phyloP scores from a whole-genome alignment of 2,888 invertebrate genomes.

The Acanthosepion esculentum region DNA sequence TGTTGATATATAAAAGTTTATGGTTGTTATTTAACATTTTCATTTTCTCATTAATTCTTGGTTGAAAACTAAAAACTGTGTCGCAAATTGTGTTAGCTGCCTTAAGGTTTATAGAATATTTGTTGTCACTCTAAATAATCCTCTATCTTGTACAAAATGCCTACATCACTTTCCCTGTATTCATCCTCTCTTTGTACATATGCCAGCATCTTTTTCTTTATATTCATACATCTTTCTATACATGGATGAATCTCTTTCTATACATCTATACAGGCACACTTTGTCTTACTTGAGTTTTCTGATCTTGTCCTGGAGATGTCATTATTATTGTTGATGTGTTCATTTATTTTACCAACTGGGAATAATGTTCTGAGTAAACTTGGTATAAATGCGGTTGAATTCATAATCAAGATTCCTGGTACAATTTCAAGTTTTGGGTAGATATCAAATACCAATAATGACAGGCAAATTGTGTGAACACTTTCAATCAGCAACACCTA shows the following conservation, averaged over 20 bases:
- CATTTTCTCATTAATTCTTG: no score
- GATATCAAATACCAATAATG: conserved; percentile 68
- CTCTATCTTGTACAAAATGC: no score
- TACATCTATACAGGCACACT: not conserved
- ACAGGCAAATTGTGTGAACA: conserved; percentile 66
- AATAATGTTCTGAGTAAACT: conserved; percentile 63
- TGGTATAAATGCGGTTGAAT: conserved; percentile 65
- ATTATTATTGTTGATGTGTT: not conserved
- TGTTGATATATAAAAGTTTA: no score
- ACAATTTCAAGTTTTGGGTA: conserved; percentile 67
- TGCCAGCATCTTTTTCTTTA: no score
- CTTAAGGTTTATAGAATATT: no score
- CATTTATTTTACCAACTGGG: not conserved
- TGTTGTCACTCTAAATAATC: no score
- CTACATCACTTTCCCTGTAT: not conserved
- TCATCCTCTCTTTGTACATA: no score
- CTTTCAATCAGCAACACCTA: conserved; percentile 61
- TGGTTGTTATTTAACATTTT: no score
- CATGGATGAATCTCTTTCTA: not conserved
- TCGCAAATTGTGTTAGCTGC: no score
- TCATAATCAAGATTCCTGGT: conserved; percentile 66
- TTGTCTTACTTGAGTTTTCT: not conserved
- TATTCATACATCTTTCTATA: not conserved
- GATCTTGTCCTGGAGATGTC: no score
- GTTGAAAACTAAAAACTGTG: no score